Evolutionary conservation across 2,113 vertebrate genomes (phyloP), one percentile per base, ranked within the genome.

Genomic region (Strix uralensis): DNA sequence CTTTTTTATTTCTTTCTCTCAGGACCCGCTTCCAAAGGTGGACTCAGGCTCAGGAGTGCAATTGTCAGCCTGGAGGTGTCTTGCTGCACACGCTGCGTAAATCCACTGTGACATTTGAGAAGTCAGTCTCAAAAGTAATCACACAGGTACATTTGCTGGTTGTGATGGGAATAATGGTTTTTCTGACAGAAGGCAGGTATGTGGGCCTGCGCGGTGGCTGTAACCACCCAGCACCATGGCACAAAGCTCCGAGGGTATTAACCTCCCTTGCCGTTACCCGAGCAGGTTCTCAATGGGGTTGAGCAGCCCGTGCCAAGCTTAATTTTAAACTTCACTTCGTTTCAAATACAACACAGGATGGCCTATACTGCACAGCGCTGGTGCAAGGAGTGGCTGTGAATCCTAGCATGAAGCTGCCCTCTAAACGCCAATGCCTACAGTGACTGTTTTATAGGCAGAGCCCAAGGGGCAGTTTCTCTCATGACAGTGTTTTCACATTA

Each of bases 131-230:
- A 17, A 4, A 36, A 57, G 11, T 0, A 44, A 30, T 7, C 90
- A 29, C 42, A 5, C 46, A 38, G 84, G 78, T 72, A 25, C 1
- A 1, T 59, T 34, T 69, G 18, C 59, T 66, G 73, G 7, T 23
- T 2, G 2, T 1, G 8, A 51, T 6, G 1, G 5, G 10, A 47
- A 10, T 10, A 44, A 54, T 2, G 36, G 8, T 11, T 18, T 11
- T 27, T 26, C 47, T n/a, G 59, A 51, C 15, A 7, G 38, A 54
- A 36, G 57, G 47, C 46, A 34, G 59, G 34, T 27, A 1, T 0
- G 10, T 0, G 6, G 38, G 40, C 58, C 55, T 19, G 29, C 52
- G 17, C 6, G 51, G 77, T 9, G 1, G 22, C 42, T 4, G 5
- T 44, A 61, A 16, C 46, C 22, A 9, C 20, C 66, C 51, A n/a